Percentiles rank a stretch among this genome's conserved stretches.
These are phyloP conservation scores for Phymatocera aterrima DNA, from an alignment of 2,888 invertebrate genomes.

Conservation along the genomic window DNA sequence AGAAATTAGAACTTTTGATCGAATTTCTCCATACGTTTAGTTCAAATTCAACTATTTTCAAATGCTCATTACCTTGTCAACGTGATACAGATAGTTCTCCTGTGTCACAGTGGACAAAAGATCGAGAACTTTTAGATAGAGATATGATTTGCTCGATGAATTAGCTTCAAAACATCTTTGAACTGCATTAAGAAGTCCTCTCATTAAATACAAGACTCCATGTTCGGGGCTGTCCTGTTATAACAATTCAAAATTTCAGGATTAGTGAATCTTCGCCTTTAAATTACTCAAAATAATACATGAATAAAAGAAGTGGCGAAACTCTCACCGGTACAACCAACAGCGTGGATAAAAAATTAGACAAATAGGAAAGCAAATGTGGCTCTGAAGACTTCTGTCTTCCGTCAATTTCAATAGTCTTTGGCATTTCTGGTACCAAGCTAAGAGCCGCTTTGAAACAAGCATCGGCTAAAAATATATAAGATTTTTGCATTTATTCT, in stretches of 20 bases:
- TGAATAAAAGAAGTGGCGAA: conserved; percentile 38
- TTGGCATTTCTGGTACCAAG: conserved; percentile 87
- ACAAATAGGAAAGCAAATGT: conserved; percentile 83
- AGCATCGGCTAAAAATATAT: conserved; percentile 86
- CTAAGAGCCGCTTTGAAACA: conserved; percentile 93
- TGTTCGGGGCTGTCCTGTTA: conserved; percentile 91
- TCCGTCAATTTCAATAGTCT: conserved; percentile 83
- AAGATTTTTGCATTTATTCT: background rate
- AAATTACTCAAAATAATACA: conserved; percentile 21
- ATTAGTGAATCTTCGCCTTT: conserved; percentile 26
- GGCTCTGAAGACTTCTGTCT: conserved; percentile 85
- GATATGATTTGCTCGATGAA: conserved; percentile 80
- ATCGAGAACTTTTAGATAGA: conserved; percentile 87
- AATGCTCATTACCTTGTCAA: conserved; percentile 77
- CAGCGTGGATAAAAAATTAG: conserved; percentile 88
- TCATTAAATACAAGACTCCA: conserved; percentile 88
- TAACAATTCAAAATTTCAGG: conserved; percentile 54
- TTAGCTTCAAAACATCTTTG: conserved; percentile 84
- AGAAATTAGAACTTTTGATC: conserved; percentile 30
- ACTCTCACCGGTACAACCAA: conserved; percentile 86
- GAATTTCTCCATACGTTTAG: too few relatives aligned
- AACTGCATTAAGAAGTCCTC: conserved; percentile 88
- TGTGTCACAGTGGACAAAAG: conserved; percentile 87
- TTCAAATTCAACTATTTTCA: background rate
- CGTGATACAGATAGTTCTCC: conserved; percentile 90